These are phyloP conservation scores for Rugalucina vietnamica DNA, from an alignment of 2,888 invertebrate genomes.

Conservation along the genomic window DNA sequence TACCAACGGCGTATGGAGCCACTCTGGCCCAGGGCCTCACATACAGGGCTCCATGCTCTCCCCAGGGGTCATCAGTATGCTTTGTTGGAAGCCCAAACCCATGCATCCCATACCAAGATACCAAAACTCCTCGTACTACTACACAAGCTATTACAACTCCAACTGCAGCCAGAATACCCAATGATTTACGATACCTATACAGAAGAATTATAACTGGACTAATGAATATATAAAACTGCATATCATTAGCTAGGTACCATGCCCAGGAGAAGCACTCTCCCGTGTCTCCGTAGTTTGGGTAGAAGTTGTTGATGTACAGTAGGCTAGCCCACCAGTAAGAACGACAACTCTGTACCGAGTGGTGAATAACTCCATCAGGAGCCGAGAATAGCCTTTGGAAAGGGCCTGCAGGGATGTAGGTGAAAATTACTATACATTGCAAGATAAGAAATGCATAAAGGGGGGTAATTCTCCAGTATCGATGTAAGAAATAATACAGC, in stretches of 20 bases:
- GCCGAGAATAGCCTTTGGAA: constrained; percentile 27
- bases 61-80: constrained; percentile 47
- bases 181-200: constrained; percentile 3
- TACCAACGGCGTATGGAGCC: constrained; percentile 83
- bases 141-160: constrained; percentile 27
- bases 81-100: constrained; percentile 8
- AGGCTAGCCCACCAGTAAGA: constrained; percentile 78
- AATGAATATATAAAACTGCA: constrained; percentile 72
- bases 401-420: constrained; percentile 53
- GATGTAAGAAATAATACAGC: constrained; percentile 55
- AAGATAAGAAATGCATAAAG: constrained; percentile 55
- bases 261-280: no score
- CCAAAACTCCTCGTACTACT: constrained; percentile 2
- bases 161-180: constrained; percentile 20
- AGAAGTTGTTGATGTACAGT: constrained; percentile 77
- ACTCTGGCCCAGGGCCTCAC: constrained; percentile 83
- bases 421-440: constrained; percentile 36
- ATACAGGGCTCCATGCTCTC: constrained; percentile 70
- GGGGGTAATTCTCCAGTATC: constrained; percentile 68
- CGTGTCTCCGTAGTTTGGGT: constrained; percentile 58
- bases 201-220: constrained; percentile 60
- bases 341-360: constrained; percentile 53
- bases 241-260: no score
- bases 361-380: neutral
- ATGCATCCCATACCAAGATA: constrained; percentile 35